A percentile compares a stretch with the other conserved stretches of the same genome.
These are phyloP conservation scores for Pimephales promelas DNA, from an alignment of 2,113 vertebrate species.

Conservation along the genomic window DNA sequence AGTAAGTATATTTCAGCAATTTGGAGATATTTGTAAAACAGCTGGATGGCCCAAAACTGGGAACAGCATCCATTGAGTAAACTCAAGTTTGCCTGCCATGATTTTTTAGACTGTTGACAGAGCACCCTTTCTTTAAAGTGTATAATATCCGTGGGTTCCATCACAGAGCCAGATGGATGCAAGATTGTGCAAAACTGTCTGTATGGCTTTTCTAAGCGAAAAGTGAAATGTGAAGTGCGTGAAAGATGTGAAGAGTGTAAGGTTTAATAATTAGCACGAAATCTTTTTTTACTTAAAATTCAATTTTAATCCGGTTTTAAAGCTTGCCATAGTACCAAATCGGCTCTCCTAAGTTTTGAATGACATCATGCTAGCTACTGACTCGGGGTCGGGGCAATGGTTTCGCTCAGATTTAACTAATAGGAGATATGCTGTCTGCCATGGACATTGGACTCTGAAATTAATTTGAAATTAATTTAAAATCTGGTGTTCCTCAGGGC, in stretches of 20 bases:
- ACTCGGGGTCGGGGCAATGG: too few species aligned
- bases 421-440: too few species aligned
- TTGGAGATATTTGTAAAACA: constrained; percentile 25
- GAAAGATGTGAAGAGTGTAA: neutral
- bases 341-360: too few species aligned
- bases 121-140: neutral
- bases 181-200: neutral
- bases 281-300: too few species aligned
- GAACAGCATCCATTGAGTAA: neutral
- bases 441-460: too few species aligned
- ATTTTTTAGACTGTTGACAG: constrained; percentile 1
- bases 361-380: too few species aligned
- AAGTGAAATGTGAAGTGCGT: neutral
- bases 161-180: neutral
- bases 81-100: neutral
- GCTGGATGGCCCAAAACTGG: neutral
- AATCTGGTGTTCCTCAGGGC: too few species aligned
- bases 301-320: too few species aligned
- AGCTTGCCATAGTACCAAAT: too few species aligned
- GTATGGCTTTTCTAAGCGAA: neutral
- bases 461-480: too few species aligned
- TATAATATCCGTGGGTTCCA: constrained; percentile 6
- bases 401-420: too few species aligned
- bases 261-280: neutral
- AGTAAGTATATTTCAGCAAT: constrained; percentile 28